A percentile compares a stretch with the other conserved stretches of the same genome.
These are phyloP conservation scores for Gracilinanus agilis DNA, from an alignment of 2,113 vertebrate genomes.

Conservation along the genomic window DNA sequence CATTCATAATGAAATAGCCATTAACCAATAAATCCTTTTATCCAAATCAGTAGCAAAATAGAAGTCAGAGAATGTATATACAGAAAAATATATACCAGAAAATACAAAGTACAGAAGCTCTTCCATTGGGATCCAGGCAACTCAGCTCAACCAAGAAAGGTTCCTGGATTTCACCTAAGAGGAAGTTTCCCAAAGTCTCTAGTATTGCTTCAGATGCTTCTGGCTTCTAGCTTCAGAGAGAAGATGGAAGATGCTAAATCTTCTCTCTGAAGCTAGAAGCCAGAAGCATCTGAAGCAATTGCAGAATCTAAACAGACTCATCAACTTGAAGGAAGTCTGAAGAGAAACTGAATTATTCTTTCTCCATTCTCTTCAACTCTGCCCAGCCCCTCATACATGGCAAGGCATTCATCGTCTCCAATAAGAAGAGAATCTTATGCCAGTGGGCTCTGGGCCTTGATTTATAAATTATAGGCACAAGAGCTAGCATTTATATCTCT, in stretches of 20 bases:
- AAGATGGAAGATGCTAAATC: too few relatives aligned
- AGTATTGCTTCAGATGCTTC: too few relatives aligned
- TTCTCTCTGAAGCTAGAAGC: neutral
- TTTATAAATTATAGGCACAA: neutral
- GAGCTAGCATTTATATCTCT: neutral
- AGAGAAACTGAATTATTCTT: neutral
- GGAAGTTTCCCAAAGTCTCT: neutral
- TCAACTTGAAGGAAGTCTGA: neutral
- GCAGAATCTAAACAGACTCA: too few relatives aligned
- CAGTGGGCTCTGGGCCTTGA: neutral
- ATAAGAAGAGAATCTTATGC: neutral
- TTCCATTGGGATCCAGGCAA: neutral
- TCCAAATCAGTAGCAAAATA: neutral
- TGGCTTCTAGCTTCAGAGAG: too few relatives aligned
- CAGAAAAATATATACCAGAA: neutral
- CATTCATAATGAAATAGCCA: too few relatives aligned
- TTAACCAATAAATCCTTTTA: neutral
- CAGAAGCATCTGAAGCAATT: neutral
- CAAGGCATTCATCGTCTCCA: neutral
- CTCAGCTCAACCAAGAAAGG: neutral
- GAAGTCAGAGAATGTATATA: neutral
- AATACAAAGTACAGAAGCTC: neutral
- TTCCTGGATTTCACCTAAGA: neutral
- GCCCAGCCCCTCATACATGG: neutral
- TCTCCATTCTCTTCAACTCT: neutral